Evolutionary conservation across 2,888 invertebrate genomes (phyloP).

Genomic region (Perithous albicinctus): DNA sequence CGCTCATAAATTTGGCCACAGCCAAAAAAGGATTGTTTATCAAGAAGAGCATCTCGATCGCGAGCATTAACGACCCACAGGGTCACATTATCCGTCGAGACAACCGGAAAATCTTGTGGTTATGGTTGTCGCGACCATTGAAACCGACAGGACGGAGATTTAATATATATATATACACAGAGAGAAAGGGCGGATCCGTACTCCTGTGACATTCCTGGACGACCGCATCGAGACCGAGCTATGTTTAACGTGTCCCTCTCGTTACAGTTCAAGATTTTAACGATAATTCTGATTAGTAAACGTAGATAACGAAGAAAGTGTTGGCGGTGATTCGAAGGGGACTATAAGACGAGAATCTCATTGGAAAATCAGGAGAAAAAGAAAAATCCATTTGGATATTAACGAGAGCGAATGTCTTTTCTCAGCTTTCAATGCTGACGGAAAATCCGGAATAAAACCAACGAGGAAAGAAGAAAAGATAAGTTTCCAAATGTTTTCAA

Average conservation of each 20-base stretch:
- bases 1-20: background rate
- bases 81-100: constrained; percentile 73
- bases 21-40: constrained; percentile 53
- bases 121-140: constrained; percentile 48
- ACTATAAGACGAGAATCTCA: constrained; percentile 3
- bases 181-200: constrained; percentile 2
- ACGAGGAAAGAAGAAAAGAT: background rate
- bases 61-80: constrained; percentile 74
- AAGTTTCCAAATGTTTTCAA: constrained; percentile 32
- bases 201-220: constrained; percentile 51
- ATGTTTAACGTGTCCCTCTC: constrained; percentile 6
- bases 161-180: constrained; percentile 25
- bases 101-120: constrained; percentile 71
- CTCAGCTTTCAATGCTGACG: background rate
- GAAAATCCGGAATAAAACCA: background rate
- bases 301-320: background rate
- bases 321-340: background rate
- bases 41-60: constrained; percentile 60
- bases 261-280: constrained; percentile 5
- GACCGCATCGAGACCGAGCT: constrained; percentile 44
- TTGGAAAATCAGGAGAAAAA: constrained; percentile 5
- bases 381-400: background rate
- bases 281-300: constrained; percentile 10
- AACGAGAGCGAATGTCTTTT: constrained; percentile 1
- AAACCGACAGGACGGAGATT: constrained; percentile 31